These are phyloP conservation scores for sheep (Ovis aries) DNA, from an alignment of 2,113 vertebrate species.

Conservation along the genomic window DNA sequence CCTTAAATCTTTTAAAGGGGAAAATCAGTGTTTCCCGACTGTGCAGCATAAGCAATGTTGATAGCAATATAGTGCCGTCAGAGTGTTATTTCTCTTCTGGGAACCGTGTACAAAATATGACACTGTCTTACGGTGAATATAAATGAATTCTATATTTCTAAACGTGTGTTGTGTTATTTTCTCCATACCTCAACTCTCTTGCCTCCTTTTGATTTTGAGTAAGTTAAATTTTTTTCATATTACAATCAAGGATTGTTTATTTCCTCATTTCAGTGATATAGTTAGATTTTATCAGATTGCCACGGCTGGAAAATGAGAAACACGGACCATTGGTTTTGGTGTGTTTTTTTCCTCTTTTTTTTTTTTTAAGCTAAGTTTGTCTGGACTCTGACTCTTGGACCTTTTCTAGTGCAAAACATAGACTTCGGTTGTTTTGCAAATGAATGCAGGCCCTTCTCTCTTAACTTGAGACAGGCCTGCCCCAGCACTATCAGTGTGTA, in stretches of 20 bases:
- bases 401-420: background rate
- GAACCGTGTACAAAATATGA: slow-evolving; percentile 42
- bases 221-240: background rate
- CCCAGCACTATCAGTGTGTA: accelerated
- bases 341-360: background rate
- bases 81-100: slow-evolving; percentile 24
- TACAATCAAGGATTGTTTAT: background rate
- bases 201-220: background rate
- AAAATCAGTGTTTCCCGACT: background rate
- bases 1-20: slow-evolving; percentile 63
- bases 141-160: slow-evolving; percentile 89
- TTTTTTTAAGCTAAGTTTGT: background rate
- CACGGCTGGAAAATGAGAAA: background rate
- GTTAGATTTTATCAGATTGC: background rate
- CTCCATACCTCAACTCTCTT: background rate
- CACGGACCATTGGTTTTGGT: background rate
- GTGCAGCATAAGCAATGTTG: slow-evolving; percentile 33
- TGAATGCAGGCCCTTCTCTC: background rate
- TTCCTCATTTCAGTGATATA: background rate
- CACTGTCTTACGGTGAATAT: slow-evolving; percentile 73
- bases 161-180: slow-evolving; percentile 52
- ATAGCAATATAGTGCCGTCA: background rate
- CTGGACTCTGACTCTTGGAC: background rate
- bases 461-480: background rate
- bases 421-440: background rate